These are phyloP conservation scores for Latrodectus elegans DNA, from an alignment of 2,888 invertebrate species.

Conservation along the genomic window DNA sequence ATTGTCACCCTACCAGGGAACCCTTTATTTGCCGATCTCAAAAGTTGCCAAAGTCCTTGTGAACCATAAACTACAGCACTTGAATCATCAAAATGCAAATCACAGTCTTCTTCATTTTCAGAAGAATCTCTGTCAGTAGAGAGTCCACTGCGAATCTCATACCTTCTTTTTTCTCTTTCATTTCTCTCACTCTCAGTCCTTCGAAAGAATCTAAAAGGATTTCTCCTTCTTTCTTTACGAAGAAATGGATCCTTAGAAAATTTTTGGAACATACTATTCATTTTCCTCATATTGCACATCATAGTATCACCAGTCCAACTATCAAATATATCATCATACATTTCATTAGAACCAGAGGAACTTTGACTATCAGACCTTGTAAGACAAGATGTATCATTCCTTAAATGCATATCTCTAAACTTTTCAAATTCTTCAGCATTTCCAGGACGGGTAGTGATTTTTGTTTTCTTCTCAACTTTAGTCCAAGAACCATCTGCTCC, in stretches of 20 bases:
- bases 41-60: constrained; percentile 65
- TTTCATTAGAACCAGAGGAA: constrained; percentile 71
- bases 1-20: constrained; percentile 50
- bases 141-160: constrained; percentile 43
- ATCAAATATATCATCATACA: constrained; percentile 72
- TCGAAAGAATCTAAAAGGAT: constrained; percentile 56
- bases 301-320: constrained; percentile 71
- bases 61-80: constrained; percentile 67
- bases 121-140: constrained; percentile 59
- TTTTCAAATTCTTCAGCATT: constrained; percentile 66
- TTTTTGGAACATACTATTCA: constrained; percentile 68
- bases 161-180: constrained; percentile 64
- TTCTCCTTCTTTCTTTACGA: constrained; percentile 58
- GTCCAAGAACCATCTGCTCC: constrained; percentile 70
- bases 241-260: constrained; percentile 66
- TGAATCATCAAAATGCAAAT: constrained; percentile 68
- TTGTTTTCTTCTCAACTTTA: constrained; percentile 71
- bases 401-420: constrained; percentile 52
- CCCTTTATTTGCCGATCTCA: constrained; percentile 57
- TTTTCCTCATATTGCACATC: constrained; percentile 70
- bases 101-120: constrained; percentile 69
- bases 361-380: constrained; percentile 71
- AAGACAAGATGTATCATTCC: constrained; percentile 52
- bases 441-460: constrained; percentile 64
- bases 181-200: constrained; percentile 70